Evolutionary conservation across 2,113 vertebrate genomes (phyloP).

Genomic region (Conger conger): DNA sequence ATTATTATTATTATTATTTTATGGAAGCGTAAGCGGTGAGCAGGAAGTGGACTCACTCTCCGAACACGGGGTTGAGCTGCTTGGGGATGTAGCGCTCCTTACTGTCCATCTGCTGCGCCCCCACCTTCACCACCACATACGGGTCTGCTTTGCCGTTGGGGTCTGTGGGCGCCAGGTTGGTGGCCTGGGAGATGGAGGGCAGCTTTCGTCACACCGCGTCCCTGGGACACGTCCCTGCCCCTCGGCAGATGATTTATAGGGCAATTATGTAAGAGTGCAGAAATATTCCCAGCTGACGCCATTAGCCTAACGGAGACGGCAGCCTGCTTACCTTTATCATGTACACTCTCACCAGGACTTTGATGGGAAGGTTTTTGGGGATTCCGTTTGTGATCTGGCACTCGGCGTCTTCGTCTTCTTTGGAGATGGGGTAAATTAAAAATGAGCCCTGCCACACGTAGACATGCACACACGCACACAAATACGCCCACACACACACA

Average conservation of each 20-base stretch:
- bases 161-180: slow-evolving; percentile 82
- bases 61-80: slow-evolving; percentile 90
- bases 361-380: slow-evolving; percentile 84
- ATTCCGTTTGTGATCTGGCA: slow-evolving; percentile 75
- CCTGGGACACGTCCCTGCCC: not conserved
- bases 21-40: not conserved
- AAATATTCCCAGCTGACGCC: not conserved
- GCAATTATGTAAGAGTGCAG: not conserved
- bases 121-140: slow-evolving; percentile 81
- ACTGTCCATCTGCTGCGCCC: slow-evolving; percentile 72
- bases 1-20: not conserved
- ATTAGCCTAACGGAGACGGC: not conserved
- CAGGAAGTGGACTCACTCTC: slow-evolving; percentile 76
- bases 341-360: slow-evolving; percentile 86
- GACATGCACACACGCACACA: not conserved
- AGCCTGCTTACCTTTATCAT: slow-evolving; percentile 79
- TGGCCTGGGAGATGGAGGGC: slow-evolving; percentile 70
- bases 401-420: slow-evolving; percentile 64
- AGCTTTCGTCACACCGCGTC: not conserved
- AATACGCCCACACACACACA: too few relatives aligned
- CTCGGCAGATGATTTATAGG: not conserved
- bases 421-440: slow-evolving; percentile 79
- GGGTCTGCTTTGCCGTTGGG: slow-evolving; percentile 91
- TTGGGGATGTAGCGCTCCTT: slow-evolving; percentile 90
- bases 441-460: slow-evolving; percentile 79